A percentile compares a stretch with the other conserved stretches of the same genome.
phyloP scores from a whole-genome alignment of 2,888 invertebrate genomes.

The Heterodera filipjevi region DNA sequence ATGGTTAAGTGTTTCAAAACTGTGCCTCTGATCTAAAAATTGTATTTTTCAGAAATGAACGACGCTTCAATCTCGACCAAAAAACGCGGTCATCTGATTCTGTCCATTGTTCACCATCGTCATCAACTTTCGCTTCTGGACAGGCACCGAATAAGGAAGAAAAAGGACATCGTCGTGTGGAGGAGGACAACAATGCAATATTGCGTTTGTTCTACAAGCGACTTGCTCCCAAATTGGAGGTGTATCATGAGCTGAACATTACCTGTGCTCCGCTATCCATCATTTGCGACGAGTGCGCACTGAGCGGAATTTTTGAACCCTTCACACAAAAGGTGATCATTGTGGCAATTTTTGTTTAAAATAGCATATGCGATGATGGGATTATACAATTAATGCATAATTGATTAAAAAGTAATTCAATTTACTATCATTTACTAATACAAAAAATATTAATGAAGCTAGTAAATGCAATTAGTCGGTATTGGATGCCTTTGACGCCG shows the following conservation, averaged over 20 bases:
- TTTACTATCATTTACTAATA: too few species aligned
- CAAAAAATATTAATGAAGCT: too few species aligned
- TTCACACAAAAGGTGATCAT: conserved; percentile 11
- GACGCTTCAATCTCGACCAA: background rate
- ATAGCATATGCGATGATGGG: too few species aligned
- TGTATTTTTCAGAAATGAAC: background rate
- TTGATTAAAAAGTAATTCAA: too few species aligned
- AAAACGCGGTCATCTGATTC: background rate
- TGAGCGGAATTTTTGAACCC: conserved; percentile 39
- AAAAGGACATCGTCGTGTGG: background rate
- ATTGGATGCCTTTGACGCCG: too few species aligned
- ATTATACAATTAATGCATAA: too few species aligned
- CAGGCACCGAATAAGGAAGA: background rate
- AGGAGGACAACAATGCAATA: background rate
- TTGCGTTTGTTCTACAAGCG: conserved; percentile 53
- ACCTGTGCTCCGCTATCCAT: conserved; percentile 56
- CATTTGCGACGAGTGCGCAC: conserved; percentile 59
- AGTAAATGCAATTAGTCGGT: too few species aligned
- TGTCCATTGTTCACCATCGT: background rate
- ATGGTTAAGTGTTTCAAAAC: too few species aligned
- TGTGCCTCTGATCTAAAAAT: background rate
- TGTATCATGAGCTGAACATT: conserved; percentile 56
- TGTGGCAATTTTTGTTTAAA: background rate
- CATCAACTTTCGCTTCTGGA: background rate
- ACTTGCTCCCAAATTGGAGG: conserved; percentile 51